Evolutionary conservation across 2,888 invertebrate genomes (phyloP).

Genomic region (Synanthedon myopaeformis): DNA sequence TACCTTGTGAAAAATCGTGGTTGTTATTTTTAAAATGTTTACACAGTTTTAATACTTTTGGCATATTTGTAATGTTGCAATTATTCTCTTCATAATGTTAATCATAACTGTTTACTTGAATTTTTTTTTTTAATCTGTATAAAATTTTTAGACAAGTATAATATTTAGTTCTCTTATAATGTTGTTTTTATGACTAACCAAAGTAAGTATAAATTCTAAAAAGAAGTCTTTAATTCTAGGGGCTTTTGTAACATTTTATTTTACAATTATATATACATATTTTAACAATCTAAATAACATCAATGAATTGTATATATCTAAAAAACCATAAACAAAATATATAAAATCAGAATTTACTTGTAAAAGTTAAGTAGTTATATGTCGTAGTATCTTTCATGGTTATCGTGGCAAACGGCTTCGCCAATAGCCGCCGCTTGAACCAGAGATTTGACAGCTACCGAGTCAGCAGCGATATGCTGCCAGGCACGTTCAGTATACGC

Average conservation of each 20-base stretch:
- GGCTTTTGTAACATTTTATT: too few species aligned
- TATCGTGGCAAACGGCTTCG: constrained; percentile 40
- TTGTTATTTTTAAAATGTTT: constrained; percentile 58
- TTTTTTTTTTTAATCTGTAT: constrained; percentile 57
- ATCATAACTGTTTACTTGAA: constrained; percentile 56
- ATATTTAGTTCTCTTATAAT: neutral
- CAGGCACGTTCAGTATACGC: constrained; percentile 78
- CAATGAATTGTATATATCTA: too few species aligned
- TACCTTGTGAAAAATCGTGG: constrained; percentile 39
- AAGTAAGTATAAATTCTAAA: too few species aligned
- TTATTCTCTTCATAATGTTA: constrained; percentile 49
- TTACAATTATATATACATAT: too few species aligned
- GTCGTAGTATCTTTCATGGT: constrained; percentile 39
- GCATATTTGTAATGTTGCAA: constrained; percentile 61
- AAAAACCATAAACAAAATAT: too few species aligned
- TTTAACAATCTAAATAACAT: too few species aligned
- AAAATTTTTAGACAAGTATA: constrained; percentile 62
- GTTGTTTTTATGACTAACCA: neutral
- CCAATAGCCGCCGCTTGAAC: constrained; percentile 23
- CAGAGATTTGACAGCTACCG: constrained; percentile 19
- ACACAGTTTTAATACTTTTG: constrained; percentile 60
- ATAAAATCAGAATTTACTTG: neutral
- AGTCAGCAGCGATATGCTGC: constrained; percentile 35
- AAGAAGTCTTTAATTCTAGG: too few species aligned
- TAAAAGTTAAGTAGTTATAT: constrained; percentile 11